A percentile compares a stretch with the other conserved stretches of the same genome.
phyloP scores from a whole-genome alignment of 2,797 vertebrate genomes.

The Diplodus sargus region DNA sequence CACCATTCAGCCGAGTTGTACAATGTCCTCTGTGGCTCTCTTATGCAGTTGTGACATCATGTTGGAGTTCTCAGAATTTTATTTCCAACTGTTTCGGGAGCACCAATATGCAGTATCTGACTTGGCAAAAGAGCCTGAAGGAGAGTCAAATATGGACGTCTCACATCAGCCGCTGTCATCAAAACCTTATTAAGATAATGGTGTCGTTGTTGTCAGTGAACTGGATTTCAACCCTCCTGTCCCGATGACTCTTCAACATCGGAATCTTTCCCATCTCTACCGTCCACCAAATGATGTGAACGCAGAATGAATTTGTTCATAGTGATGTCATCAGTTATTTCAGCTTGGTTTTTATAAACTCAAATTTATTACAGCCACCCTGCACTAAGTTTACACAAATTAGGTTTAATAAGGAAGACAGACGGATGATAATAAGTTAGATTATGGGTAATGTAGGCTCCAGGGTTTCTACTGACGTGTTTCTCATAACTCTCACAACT shows the following conservation, averaged over 20 bases:
- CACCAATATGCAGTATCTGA: background rate
- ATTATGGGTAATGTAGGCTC: background rate
- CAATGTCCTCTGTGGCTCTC: background rate
- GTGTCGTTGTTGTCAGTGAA: background rate
- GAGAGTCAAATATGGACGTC: background rate
- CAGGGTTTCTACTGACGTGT: background rate
- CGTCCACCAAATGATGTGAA: background rate
- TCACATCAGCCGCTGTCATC: background rate
- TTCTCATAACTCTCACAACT: background rate
- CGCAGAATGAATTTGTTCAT: background rate
- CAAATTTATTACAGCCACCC: conserved; percentile 2
- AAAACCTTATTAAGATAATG: background rate
- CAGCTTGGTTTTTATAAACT: background rate
- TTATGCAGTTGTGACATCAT: background rate
- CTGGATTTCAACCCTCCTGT: background rate
- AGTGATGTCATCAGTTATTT: background rate
- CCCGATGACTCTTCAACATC: background rate
- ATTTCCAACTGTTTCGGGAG: background rate
- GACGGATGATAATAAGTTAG: background rate
- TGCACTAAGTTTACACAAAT: conserved; percentile 7
- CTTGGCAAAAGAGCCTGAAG: background rate
- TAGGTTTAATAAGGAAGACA: background rate
- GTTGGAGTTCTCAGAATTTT: background rate
- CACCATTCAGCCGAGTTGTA: background rate
- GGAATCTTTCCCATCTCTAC: background rate